Conservation (phyloP, 2,113 vertebrate genomes). For the Dasyurus viverrinus region DNA sequence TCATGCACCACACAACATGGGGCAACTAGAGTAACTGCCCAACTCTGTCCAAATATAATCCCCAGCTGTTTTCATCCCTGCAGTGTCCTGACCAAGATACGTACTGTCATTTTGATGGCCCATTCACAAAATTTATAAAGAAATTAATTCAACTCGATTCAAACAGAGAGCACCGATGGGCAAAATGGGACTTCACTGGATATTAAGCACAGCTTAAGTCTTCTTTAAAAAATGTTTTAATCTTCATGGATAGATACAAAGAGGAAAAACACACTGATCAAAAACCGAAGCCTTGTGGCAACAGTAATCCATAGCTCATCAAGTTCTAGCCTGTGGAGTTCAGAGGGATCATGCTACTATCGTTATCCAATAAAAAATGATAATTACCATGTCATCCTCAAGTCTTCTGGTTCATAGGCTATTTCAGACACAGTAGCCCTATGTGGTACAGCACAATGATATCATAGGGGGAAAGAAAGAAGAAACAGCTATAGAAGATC, state of each 20-base stretch:
- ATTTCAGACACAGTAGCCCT: background rate
- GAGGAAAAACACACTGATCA: background rate
- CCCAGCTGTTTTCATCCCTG: constrained; percentile 25
- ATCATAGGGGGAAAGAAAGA: background rate
- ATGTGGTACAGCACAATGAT: background rate
- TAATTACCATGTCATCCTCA: background rate
- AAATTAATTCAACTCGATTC: background rate
- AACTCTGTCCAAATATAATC: constrained; percentile 33
- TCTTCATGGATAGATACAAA: background rate
- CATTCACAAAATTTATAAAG: constrained; percentile 28
- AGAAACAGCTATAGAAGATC: background rate
- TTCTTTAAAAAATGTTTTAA: background rate
- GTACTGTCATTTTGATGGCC: constrained; percentile 25
- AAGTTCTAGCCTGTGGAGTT: constrained; percentile 4
- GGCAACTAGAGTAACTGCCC: constrained; percentile 52
- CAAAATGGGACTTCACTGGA: constrained; percentile 1
- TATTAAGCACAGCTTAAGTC: background rate
- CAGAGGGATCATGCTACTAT: constrained; percentile 23
- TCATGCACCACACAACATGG: constrained; percentile 42
- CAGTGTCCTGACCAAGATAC: background rate
- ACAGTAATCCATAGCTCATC: constrained; percentile 10
- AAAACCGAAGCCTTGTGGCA: background rate
- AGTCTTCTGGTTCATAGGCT: background rate
- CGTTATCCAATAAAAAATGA: constrained; percentile 14
- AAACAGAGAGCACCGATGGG: constrained; percentile 5